A percentile compares a stretch with the other conserved stretches of the same genome.
These are phyloP conservation scores for Pocillopora grandis DNA, from an alignment of 92 coral and sea anemone genomes.

Conservation along the genomic window DNA sequence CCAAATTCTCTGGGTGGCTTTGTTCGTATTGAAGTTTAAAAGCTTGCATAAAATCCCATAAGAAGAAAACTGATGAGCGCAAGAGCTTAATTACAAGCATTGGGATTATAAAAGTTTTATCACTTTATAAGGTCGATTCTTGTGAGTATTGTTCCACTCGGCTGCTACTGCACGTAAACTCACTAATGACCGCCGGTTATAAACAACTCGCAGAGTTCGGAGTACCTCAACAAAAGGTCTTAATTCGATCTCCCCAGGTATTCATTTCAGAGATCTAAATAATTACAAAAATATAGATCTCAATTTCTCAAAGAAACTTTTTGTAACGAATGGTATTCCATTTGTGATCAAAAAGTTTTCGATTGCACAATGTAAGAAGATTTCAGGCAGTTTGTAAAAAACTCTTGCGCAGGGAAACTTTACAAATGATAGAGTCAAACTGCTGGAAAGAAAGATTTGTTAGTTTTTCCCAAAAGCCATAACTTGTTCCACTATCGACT, in stretches of 20 bases:
- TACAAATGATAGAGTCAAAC: too few relatives aligned
- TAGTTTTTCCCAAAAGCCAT: too few relatives aligned
- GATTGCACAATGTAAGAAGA: too few relatives aligned
- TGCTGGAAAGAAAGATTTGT: too few relatives aligned
- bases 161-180: constrained; percentile 11
- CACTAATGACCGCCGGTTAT: constrained; percentile 7
- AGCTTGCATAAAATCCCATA: neutral
- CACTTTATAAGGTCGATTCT: neutral
- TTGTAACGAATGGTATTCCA: too few relatives aligned
- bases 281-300: too few relatives aligned
- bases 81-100: neutral
- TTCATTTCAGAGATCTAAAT: neutral
- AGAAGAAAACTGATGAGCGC: neutral
- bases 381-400: too few relatives aligned
- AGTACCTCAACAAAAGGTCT: constrained; percentile 2
- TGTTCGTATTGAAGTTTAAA: neutral
- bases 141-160: constrained; percentile 8
- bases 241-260: neutral
- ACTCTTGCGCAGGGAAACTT: too few relatives aligned
- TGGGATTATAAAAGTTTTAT: neutral
- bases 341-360: too few relatives aligned
- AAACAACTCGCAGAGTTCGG: constrained; percentile 8
- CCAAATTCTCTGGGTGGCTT: neutral
- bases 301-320: too few relatives aligned
- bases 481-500: too few relatives aligned